These are phyloP conservation scores for Gobio occitaniae DNA, from an alignment of 2,797 vertebrate species.

Conservation along the genomic window DNA sequence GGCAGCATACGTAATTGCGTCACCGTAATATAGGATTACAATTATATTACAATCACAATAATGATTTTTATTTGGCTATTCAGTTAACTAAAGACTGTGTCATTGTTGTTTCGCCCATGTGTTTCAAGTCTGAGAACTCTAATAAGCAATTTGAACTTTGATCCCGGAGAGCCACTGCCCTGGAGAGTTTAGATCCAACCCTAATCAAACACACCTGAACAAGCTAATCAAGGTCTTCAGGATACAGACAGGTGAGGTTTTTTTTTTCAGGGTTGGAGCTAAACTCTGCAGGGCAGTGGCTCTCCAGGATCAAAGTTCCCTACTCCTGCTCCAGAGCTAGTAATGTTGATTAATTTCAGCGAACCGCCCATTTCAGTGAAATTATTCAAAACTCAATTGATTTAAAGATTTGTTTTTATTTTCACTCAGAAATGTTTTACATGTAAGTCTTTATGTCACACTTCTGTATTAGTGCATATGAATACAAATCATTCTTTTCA, in stretches of 20 bases:
- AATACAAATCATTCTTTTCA: neutral
- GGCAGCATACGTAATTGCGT: too few relatives aligned
- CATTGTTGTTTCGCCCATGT: neutral
- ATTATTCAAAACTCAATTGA: neutral
- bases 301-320: too few relatives aligned
- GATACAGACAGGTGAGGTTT: too few relatives aligned
- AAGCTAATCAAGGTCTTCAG: too few relatives aligned
- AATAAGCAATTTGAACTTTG: neutral
- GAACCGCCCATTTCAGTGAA: neutral
- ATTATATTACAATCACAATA: neutral
- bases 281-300: too few relatives aligned
- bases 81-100: neutral
- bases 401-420: neutral
- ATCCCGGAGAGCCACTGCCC: too few relatives aligned
- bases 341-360: neutral
- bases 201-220: too few relatives aligned
- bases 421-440: neutral
- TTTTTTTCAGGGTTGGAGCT: too few relatives aligned
- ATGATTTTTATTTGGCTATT: neutral
- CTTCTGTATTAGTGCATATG: neutral
- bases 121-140: neutral
- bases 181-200: too few relatives aligned
- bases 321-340: neutral
- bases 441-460: neutral
- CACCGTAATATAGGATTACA: neutral